Evolutionary conservation across 2,888 invertebrate species (phyloP), one percentile per base, ranked within the genome.

Genomic region (Perizoma affinitatum): DNA sequence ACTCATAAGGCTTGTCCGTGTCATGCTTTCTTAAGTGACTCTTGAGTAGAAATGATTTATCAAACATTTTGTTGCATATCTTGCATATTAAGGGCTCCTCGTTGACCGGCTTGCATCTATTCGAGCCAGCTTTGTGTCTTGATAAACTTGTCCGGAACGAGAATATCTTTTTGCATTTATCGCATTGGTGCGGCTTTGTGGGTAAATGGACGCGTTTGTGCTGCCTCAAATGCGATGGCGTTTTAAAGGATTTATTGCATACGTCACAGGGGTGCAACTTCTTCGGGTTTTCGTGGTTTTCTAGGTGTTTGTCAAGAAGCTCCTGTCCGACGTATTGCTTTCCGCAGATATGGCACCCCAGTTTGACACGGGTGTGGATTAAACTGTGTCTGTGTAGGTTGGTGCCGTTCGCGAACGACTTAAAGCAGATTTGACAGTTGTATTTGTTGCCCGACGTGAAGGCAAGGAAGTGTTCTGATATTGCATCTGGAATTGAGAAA

Each of bases 401-500:
- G 9, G 66, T 61, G 0, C 56, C 47, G 33, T 67, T 73, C 0
- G 73, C 69, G 62, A 73, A 79, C 0, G 46, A 48, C 38, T 74
- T 79, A 0, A 46, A 53, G 58, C 79, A 80, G 0, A 73, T 58
- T 0, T 48, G 52, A 36, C 80, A 79, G 4, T 9, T 48, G 22
- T 61, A 45, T 40, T 54, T 58, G 11, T 57, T 54, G 0, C 0
- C 4, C 0, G 51, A 38, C 8, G 49, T 40, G 45, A 63, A 51
- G 2, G 46, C 10, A 4, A 67, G 41, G 52, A 65, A 55, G 10
- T 63, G 50, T 5, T 53, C 36, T 6, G 58, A 44, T 4, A 87
- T 63, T 0, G 80, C 66, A 51, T 86, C 90, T 90, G 81, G 6
- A 82, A 84, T 38, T 6, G 45, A n/a, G 53, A 46, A 61, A 48